Percentiles rank a stretch among this genome's conserved stretches.
These are phyloP conservation scores for Danaus chrysippus DNA, from an alignment of 2,888 invertebrate species.

Conservation along the genomic window DNA sequence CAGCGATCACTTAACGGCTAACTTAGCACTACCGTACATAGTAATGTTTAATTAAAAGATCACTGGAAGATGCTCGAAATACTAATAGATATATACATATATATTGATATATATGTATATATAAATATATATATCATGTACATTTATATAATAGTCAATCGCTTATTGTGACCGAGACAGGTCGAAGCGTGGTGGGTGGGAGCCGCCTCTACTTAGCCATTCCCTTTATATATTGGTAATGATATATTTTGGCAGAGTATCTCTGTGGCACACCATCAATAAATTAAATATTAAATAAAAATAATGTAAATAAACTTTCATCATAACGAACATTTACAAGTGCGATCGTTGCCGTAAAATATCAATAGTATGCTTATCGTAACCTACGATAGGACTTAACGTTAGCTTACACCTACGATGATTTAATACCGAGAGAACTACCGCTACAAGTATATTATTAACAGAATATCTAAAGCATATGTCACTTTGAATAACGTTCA, in stretches of 20 bases:
- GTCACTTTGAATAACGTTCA: constrained; percentile 79
- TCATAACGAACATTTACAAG: constrained; percentile 75
- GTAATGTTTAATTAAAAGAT: constrained; percentile 66
- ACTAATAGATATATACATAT: constrained; percentile 50
- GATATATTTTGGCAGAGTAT: constrained; percentile 79
- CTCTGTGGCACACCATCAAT: constrained; percentile 79
- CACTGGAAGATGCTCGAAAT: constrained; percentile 75
- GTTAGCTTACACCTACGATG: constrained; percentile 62
- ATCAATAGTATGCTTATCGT: constrained; percentile 72
- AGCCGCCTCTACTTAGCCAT: constrained; percentile 37
- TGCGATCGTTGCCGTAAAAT: constrained; percentile 76
- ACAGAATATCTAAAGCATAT: constrained; percentile 80
- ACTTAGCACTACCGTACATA: constrained; percentile 60
- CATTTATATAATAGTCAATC: constrained; percentile 47
- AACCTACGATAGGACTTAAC: constrained; percentile 68
- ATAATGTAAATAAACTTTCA: constrained; percentile 73
- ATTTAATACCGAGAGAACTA: constrained; percentile 77
- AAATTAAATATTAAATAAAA: constrained; percentile 77
- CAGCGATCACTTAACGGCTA: constrained; percentile 66
- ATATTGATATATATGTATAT: not conserved
- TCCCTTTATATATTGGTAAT: constrained; percentile 68
- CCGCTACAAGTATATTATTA: constrained; percentile 77
- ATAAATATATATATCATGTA: constrained; percentile 37
- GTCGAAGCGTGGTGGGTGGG: constrained; percentile 30
- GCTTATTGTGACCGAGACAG: constrained; percentile 44